A percentile compares a stretch with the other conserved stretches of the same genome.
Evolutionary conservation across 2,888 invertebrate genomes (phyloP).

Genomic region (Antitype chi): DNA sequence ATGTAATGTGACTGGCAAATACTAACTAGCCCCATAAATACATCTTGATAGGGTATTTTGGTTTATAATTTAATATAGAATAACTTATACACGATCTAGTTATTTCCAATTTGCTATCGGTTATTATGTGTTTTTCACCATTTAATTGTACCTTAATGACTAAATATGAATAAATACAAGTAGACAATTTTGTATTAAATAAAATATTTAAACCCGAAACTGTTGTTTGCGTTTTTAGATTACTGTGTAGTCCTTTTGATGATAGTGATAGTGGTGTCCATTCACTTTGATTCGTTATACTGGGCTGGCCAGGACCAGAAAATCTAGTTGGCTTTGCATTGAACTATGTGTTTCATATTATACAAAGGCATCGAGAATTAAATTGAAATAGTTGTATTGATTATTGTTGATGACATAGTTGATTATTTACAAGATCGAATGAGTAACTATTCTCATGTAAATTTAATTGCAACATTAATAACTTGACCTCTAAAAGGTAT

Average conservation of each 20-base stretch:
- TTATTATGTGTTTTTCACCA: constrained; percentile 5
- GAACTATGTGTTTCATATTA: neutral
- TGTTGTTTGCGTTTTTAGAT: constrained; percentile 7
- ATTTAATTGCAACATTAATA: neutral
- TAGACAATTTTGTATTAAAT: constrained; percentile 46
- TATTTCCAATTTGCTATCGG: constrained; percentile 17
- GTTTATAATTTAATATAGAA: neutral
- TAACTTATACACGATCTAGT: neutral
- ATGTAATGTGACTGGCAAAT: neutral
- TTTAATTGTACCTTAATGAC: neutral
- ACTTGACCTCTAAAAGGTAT: neutral
- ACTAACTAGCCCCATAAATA: neutral
- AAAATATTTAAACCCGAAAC: constrained; percentile 26
- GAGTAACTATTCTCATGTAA: neutral
- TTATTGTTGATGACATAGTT: neutral
- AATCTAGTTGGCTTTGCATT: neutral
- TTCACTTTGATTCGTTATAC: neutral
- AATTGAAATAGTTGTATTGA: neutral
- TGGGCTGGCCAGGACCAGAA: neutral
- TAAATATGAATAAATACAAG: constrained; percentile 30
- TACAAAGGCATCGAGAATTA: neutral
- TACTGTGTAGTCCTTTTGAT: neutral
- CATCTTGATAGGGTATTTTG: neutral
- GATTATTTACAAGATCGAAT: neutral
- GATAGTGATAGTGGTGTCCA: neutral